Conservation (phyloP, 1,140 invertebrate species). For the Caenorhabditis brenneri region DNA sequence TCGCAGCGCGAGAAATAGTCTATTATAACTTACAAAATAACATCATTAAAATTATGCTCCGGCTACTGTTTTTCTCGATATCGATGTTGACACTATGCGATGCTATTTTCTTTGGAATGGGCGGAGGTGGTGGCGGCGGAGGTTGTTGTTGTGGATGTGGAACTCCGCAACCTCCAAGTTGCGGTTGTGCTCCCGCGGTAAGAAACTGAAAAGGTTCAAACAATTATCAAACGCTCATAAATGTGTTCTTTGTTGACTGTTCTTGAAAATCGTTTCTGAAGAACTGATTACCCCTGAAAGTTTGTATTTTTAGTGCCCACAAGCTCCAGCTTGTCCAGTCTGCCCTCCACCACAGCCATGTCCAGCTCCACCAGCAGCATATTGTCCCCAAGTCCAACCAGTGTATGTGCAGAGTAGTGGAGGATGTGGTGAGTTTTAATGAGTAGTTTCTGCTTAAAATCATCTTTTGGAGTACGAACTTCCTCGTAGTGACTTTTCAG, state of each 20-base stretch:
- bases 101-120: slow-evolving; percentile 20
- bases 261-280: too few species aligned
- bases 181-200: slow-evolving; percentile 46
- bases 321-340: slow-evolving; percentile 44
- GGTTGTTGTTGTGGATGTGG: slow-evolving; percentile 53
- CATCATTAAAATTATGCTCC: background rate
- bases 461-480: too few species aligned
- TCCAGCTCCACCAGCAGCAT: slow-evolving; percentile 45
- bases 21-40: background rate
- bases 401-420: slow-evolving; percentile 45
- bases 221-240: too few species aligned
- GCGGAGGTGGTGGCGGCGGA: slow-evolving; percentile 39
- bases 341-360: slow-evolving; percentile 46
- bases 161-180: slow-evolving; percentile 48
- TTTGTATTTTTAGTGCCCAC: slow-evolving; percentile 34
- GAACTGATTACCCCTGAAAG: too few species aligned
- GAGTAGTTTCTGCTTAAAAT: too few species aligned
- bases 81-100: background rate
- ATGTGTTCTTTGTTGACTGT: too few species aligned
- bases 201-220: background rate
- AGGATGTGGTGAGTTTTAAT: slow-evolving; percentile 9
- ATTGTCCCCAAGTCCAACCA: slow-evolving; percentile 50
- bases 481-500: background rate
- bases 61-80: background rate
- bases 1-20: background rate